These are phyloP conservation scores for Enteromius treurensis DNA, from an alignment of 2,797 vertebrate genomes.

Conservation along the genomic window DNA sequence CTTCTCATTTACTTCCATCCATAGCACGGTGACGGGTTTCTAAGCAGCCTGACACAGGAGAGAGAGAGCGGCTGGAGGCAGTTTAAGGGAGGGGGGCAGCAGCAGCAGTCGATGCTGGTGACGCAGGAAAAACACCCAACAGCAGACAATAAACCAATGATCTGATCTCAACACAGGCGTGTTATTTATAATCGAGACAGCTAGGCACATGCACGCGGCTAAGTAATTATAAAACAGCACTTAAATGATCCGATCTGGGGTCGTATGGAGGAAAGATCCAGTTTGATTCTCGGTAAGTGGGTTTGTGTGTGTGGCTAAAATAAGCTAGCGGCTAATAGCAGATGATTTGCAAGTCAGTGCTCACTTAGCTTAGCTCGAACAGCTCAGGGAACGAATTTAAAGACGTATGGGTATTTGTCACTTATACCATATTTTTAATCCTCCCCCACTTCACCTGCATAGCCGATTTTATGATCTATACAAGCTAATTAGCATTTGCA, in stretches of 20 bases:
- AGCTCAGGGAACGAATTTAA: constrained; percentile 33
- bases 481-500: background rate
- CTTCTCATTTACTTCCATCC: constrained; percentile 49
- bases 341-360: constrained; percentile 64
- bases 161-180: constrained; percentile 49
- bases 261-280: constrained; percentile 77
- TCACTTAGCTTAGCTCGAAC: constrained; percentile 39
- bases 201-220: constrained; percentile 49
- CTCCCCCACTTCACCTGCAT: background rate
- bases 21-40: constrained; percentile 44
- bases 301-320: constrained; percentile 64
- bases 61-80: constrained; percentile 65
- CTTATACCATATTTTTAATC: background rate
- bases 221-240: constrained; percentile 23
- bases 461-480: background rate
- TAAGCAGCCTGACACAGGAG: constrained; percentile 46
- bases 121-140: constrained; percentile 94
- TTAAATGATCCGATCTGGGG: constrained; percentile 35
- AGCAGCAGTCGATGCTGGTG: constrained; percentile 73
- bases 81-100: constrained; percentile 76
- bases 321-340: constrained; percentile 70
- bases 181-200: constrained; percentile 63
- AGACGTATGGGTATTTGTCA: constrained; percentile 25
- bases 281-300: constrained; percentile 86
- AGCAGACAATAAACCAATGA: constrained; percentile 74